Evolutionary conservation across 2,113 vertebrate genomes (phyloP), one percentile per base, ranked within the genome.

Genomic region (Pluvialis apricaria): DNA sequence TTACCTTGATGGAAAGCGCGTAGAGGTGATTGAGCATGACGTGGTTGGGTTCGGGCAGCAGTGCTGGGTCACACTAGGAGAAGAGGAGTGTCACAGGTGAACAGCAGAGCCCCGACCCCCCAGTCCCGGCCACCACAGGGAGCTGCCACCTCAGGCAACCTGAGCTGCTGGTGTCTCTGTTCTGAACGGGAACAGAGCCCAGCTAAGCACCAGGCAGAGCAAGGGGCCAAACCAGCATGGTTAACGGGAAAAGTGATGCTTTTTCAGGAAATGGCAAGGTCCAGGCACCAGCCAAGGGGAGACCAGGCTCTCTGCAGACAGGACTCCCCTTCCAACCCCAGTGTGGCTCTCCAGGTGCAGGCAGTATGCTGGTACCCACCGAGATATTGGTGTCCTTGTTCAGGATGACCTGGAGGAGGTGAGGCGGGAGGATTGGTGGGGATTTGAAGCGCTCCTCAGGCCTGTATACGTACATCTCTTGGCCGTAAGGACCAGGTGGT

Each of bases 11-110:
- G 84, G 99, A 99, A 51, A 99, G 98, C 0, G 99, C 99, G 2
- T 99, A 99, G 68, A 99, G 99, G 96, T 99, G 99, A 94, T 99
- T 99, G 82, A 99, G 98, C 99, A 99, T 99, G 76, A 99, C 99
- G 1, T 99, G 99, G 95, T 99, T 99, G 84, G 99, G 99, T 88
- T 99, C 99, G 0, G 99, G 99, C 45, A 99, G 98, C 92, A 99
- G 97, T 3, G 99, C 99, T 86, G 99, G 99, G 83, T 99, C 99
- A 97, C 99, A 99, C 99, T 99, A 94, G 75, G 95, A 94, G 49
- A 87, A 90, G 60, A 86, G 61, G 42, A 97, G 36, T 40, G 66
- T 94, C 91, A 91, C 55, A 68, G 40, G 47, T 29, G 54, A 80
- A 66, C 12, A 73, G 82, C 89, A 83, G 57, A 86, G 58, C 65